A percentile compares a stretch with the other conserved stretches of the same genome.
These are phyloP conservation scores for Harpalus rubripes DNA, from an alignment of 2,888 invertebrate genomes.

Conservation along the genomic window DNA sequence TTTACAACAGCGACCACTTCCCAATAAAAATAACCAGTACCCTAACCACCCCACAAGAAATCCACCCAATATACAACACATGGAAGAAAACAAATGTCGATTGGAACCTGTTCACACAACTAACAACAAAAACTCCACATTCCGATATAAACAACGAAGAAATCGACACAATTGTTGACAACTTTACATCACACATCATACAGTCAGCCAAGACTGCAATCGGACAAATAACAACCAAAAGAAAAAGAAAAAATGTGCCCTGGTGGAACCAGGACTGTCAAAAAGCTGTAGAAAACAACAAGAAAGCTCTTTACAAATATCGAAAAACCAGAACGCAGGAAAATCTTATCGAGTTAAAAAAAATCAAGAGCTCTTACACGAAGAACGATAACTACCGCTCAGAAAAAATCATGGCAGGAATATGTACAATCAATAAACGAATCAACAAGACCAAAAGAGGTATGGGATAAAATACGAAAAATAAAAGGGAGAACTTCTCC, in stretches of 20 bases:
- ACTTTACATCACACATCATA: constrained; percentile 15
- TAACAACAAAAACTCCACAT: background rate
- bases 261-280: constrained; percentile 53
- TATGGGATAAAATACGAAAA: constrained; percentile 27
- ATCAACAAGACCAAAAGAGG: constrained; percentile 18
- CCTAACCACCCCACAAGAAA: too few relatives aligned
- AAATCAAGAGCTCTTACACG: background rate
- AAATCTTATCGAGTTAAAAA: constrained; percentile 8
- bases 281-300: constrained; percentile 30
- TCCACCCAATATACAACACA: background rate
- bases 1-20: background rate
- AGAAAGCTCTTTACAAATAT: constrained; percentile 30
- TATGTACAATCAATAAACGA: constrained; percentile 9
- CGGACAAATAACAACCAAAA: constrained; percentile 22
- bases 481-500: background rate
- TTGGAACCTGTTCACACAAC: constrained; percentile 1
- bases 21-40: too few relatives aligned
- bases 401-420: constrained; percentile 41
- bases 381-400: constrained; percentile 4
- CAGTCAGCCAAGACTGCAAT: constrained; percentile 33
- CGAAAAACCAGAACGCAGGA: constrained; percentile 11
- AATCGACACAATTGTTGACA: background rate
- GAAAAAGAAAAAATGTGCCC: constrained; percentile 10
- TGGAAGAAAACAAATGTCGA: constrained; percentile 18
- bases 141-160: background rate